These are phyloP conservation scores for Micrasema longulum DNA, from an alignment of 1,140 invertebrate species.

Conservation along the genomic window DNA sequence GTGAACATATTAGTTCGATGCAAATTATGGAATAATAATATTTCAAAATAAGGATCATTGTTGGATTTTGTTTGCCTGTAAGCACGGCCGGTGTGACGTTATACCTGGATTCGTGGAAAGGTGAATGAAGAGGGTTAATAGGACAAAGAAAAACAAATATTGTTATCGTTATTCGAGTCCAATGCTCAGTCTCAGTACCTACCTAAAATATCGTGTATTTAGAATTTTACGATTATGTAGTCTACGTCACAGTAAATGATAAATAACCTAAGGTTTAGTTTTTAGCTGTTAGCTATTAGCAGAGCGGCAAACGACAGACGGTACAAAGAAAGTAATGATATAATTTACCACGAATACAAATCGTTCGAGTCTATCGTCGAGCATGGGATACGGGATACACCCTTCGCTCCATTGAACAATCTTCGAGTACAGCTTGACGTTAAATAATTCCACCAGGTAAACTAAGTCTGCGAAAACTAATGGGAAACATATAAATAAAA, in stretches of 20 bases:
- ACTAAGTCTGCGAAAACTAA: not conserved
- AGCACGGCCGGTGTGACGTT: not conserved
- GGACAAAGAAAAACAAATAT: slow-evolving; percentile 25
- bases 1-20: no score
- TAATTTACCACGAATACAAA: no score
- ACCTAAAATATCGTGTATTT: not conserved
- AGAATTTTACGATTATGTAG: slow-evolving; percentile 20
- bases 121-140: slow-evolving; percentile 20
- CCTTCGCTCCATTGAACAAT: slow-evolving; percentile 25
- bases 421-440: not conserved
- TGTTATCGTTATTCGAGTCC: slow-evolving; percentile 11
- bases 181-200: not conserved
- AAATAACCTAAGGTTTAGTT: no score
- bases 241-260: not conserved
- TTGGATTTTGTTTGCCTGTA: no score
- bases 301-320: no score
- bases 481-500: slow-evolving; percentile 25
- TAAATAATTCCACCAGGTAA: slow-evolving; percentile 28
- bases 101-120: slow-evolving; percentile 8
- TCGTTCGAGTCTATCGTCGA: no score
- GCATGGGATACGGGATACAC: slow-evolving; percentile 9
- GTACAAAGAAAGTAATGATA: no score
- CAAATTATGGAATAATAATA: no score
- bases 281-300: no score
- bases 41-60: no score